phyloP scores from a whole-genome alignment of 2,797 vertebrate genomes.

The Cossypha polioptera region DNA sequence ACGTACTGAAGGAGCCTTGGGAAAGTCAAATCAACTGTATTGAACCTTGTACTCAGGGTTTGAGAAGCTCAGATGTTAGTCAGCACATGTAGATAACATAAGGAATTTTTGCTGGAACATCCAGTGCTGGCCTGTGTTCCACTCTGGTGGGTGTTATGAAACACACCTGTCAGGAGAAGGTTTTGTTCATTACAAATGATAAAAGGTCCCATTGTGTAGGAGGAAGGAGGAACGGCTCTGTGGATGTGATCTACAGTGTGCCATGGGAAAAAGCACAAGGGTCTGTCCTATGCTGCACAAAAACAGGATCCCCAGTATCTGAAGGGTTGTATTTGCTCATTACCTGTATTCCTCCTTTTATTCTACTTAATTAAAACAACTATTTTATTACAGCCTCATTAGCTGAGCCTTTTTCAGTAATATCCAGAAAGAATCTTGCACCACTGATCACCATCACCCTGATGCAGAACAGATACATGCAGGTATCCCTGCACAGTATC shows the following conservation, averaged over 20 bases:
- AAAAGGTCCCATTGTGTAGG: background rate
- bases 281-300: background rate
- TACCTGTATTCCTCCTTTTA: background rate
- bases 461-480: background rate
- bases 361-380: background rate
- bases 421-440: background rate
- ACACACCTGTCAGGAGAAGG: background rate
- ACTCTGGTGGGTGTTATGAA: background rate
- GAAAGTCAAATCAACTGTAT: background rate
- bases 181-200: background rate
- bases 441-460: background rate
- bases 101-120: background rate
- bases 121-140: background rate
- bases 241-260: background rate
- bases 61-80: background rate
- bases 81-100: background rate
- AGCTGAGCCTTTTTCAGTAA: background rate
- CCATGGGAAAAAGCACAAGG: background rate
- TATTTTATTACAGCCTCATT: background rate
- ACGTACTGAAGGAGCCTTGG: background rate
- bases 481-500: background rate
- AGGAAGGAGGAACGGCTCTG: background rate
- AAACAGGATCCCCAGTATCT: rapidly evolving
- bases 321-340: background rate
- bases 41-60: background rate